Conservation (phyloP, 2,797 vertebrate species). For the Siniperca scherzeri region DNA sequence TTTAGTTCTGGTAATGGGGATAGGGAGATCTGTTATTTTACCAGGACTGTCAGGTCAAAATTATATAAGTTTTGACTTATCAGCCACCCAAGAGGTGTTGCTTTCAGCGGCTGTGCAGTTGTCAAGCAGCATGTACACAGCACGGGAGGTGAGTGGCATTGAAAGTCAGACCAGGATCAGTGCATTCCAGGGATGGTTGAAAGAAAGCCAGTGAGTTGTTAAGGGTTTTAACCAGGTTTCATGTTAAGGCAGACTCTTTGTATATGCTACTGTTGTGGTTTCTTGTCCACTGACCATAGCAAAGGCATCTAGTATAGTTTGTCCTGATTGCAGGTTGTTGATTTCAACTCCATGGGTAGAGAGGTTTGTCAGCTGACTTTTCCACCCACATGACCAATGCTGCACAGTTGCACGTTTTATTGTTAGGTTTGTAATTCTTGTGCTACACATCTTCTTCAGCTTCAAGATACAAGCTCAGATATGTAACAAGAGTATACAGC, state of each 20-base stretch:
- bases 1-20: not conserved
- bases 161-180: slow-evolving; percentile 41
- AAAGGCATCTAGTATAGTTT: not conserved
- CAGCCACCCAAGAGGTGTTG: not conserved
- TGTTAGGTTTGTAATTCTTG: not conserved
- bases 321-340: not conserved
- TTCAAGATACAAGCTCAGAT: not conserved
- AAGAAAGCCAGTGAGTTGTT: slow-evolving; percentile 9
- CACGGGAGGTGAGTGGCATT: slow-evolving; percentile 21
- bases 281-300: not conserved
- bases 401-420: not conserved
- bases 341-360: not conserved
- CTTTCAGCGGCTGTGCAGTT: not conserved
- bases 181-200: slow-evolving; percentile 53
- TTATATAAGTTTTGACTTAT: not conserved
- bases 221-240: slow-evolving; percentile 4
- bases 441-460: too few relatives aligned
- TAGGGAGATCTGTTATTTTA: not conserved
- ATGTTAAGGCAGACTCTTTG: not conserved
- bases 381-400: not conserved
- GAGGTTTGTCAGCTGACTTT: not conserved
- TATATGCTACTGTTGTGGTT: not conserved
- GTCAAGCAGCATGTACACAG: not conserved
- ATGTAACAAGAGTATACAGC: not conserved
- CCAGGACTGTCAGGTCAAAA: not conserved